Conservation (phyloP, 2,797 vertebrate genomes). For the Rallus crepitans region DNA sequence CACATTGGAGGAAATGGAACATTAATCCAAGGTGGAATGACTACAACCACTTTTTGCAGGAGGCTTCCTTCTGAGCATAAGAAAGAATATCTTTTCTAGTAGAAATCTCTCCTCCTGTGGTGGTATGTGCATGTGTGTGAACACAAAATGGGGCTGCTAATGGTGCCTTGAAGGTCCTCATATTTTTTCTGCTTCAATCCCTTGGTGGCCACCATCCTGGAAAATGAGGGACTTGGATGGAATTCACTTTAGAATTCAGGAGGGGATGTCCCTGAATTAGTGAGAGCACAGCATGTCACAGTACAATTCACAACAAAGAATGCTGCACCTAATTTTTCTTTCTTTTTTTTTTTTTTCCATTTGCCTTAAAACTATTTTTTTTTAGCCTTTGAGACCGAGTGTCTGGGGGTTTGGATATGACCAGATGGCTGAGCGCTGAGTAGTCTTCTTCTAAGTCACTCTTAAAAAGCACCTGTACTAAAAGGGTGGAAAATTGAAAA, state of each 20-base stretch:
- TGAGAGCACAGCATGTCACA: neutral
- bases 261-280: neutral
- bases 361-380: constrained; percentile 30
- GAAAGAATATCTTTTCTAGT: neutral
- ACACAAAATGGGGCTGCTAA: constrained; percentile 23
- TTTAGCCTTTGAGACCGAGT: constrained; percentile 28
- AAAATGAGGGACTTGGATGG: constrained; percentile 1
- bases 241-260: constrained; percentile 45
- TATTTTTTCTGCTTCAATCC: constrained; percentile 23
- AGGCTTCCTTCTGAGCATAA: neutral
- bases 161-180: constrained; percentile 9
- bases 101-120: neutral
- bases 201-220: constrained; percentile 4
- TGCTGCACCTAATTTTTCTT: neutral
- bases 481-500: constrained; percentile 74
- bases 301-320: constrained; percentile 6
- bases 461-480: constrained; percentile 64
- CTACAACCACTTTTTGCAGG: neutral
- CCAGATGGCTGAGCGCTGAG: constrained; percentile 57
- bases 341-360: neutral
- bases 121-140: neutral
- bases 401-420: constrained; percentile 44
- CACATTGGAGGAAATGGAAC: neutral
- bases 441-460: constrained; percentile 28
- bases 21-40: constrained; percentile 17